Percentiles rank a stretch among this genome's conserved stretches.
Evolutionary conservation across 92 coral and sea anemone species (phyloP).

Genomic region (Porites lobata): DNA sequence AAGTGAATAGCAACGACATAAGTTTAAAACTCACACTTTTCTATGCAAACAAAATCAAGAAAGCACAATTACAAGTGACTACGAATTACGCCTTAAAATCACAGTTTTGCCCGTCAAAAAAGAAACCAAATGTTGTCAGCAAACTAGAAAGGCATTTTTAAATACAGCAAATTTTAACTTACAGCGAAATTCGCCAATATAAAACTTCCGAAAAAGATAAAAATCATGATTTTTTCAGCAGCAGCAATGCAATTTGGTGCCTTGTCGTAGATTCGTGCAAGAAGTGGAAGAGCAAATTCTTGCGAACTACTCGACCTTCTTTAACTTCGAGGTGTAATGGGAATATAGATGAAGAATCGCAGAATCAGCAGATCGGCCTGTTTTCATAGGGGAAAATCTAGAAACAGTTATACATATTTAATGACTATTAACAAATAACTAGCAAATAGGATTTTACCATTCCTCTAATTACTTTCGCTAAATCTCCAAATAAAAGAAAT

Average conservation of each 20-base stretch:
- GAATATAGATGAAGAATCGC: background rate
- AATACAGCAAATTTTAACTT: conserved; percentile 10
- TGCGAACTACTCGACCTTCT: conserved; percentile 23
- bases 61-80: background rate
- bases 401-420: conserved; percentile 13
- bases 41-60: background rate
- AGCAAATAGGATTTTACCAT: background rate
- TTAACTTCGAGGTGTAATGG: conserved; percentile 3
- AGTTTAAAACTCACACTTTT: too few species aligned
- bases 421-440: background rate
- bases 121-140: background rate
- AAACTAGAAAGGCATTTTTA: background rate
- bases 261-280: conserved; percentile 53
- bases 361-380: conserved; percentile 4
- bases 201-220: conserved; percentile 9
- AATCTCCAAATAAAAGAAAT: background rate
- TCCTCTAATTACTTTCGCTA: background rate
- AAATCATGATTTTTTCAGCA: conserved; percentile 38
- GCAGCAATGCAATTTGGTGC: conserved; percentile 53
- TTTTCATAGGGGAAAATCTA: background rate
- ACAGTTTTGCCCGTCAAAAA: background rate
- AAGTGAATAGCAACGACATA: too few species aligned
- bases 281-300: conserved; percentile 16
- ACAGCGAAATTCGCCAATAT: conserved; percentile 50
- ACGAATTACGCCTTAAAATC: background rate